Base-by-base conservation (phyloP, 92 coral and sea anemone species). In the Porites divaricata region DNA sequence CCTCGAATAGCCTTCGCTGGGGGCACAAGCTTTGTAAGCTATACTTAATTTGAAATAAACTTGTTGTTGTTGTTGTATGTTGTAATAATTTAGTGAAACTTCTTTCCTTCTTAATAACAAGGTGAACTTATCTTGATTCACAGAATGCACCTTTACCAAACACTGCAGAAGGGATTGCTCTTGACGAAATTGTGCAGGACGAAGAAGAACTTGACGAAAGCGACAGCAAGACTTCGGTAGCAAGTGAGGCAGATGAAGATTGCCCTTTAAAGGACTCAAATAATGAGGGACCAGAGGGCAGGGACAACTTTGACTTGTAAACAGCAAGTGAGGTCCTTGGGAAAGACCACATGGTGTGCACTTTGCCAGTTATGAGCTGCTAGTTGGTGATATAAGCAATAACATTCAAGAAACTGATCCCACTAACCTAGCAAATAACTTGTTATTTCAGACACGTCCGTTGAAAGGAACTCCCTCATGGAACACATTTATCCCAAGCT, bases 381-480 rank as follows among this genome's bases (percentile, higher is more conserved):
- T 70, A 20, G 17, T 48, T 35, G 75, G 75, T 48, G 75, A 70
- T 45, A 48, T 70, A 20, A 70, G 20, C n/a, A 57, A 70, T 70
- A 57, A 70, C 48, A 70, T 70, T 70, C 75, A 54, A 21, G 75
- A 70, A 51, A 92, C 89, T 68, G 76, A 81, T 8, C 22, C 24
- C 28, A 22, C 61, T 71, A 48, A 72, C 15, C 25, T 0, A 52
- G 17, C 8, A 21, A 16, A 74, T 9, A 1, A 54, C 21, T 76
- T 8, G 1, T 61, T 6, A 2, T n/a, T 63, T 64, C 70, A 93
- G 96, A 93, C 57, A 93, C 96, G 13, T 88, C 84, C 12, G 91
- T 90, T 66, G 98, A 94, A 59, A 84, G 98, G 8, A 94, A 94
- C 84, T 88, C 98, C 9, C 82, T 94, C 16, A 94, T 94, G 98